phyloP scores from a whole-genome alignment of 2,113 vertebrate genomes.

The Macquaria ambigua region DNA sequence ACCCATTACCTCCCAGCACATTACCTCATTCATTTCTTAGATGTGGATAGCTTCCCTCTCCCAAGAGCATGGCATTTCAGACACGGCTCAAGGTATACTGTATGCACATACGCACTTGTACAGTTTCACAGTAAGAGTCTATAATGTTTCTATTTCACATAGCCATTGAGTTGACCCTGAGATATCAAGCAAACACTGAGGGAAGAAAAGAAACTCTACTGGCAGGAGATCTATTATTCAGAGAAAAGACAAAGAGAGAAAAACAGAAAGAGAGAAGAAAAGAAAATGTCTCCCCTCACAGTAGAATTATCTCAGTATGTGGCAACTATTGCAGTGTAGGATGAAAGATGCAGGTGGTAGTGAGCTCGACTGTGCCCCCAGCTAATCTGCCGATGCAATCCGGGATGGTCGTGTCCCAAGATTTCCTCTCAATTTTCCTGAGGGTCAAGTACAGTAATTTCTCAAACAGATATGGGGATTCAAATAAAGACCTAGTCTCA shows the following conservation, averaged over 20 bases:
- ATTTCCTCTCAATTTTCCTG: constrained; percentile 34
- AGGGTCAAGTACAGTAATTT: constrained; percentile 16
- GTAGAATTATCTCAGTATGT: constrained; percentile 72
- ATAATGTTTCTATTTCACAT: constrained; percentile 93
- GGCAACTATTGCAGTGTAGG: constrained; percentile 67
- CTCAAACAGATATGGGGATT: constrained; percentile 21
- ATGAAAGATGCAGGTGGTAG: constrained; percentile 68
- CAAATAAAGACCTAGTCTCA: constrained; percentile 9
- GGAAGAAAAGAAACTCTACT: constrained; percentile 85
- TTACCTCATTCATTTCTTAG: constrained; percentile 94
- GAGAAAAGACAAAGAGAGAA: constrained; percentile 59
- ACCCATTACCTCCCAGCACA: constrained; percentile 92
- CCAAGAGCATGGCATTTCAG: constrained; percentile 90
- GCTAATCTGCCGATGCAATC: constrained; percentile 60
- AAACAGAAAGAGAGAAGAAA: constrained; percentile 51
- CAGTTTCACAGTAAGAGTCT: constrained; percentile 91
- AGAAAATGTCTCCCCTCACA: constrained; percentile 54
- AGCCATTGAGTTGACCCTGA: constrained; percentile 91
- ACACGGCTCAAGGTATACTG: constrained; percentile 81
- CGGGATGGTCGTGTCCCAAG: constrained; percentile 36
- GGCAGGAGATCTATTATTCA: constrained; percentile 79
- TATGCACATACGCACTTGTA: constrained; percentile 83
- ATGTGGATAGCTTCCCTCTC: constrained; percentile 90
- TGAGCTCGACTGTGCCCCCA: constrained; percentile 52
- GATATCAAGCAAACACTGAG: constrained; percentile 90